These are phyloP conservation scores for Rallus crepitans DNA, from an alignment of 2,797 vertebrate genomes.

Conservation along the genomic window DNA sequence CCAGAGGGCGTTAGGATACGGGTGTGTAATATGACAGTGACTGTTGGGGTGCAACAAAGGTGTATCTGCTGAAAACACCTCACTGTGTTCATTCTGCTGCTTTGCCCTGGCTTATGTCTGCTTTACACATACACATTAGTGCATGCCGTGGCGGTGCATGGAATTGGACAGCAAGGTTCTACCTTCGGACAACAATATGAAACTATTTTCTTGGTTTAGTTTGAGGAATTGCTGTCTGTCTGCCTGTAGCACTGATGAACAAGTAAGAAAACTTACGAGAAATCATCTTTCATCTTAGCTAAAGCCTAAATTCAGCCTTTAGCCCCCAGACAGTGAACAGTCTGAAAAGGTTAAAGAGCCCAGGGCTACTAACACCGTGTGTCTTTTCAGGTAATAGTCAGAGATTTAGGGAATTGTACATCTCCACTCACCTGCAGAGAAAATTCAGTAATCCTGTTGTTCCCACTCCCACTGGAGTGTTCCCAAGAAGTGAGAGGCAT, in stretches of 20 bases:
- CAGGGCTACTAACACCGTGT: background rate
- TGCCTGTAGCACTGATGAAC: background rate
- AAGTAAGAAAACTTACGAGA: background rate
- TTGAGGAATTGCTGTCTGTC: background rate
- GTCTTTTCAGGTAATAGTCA: background rate
- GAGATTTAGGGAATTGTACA: background rate
- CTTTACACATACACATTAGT: background rate
- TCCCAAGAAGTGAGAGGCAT: background rate
- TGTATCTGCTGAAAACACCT: background rate
- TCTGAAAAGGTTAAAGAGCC: background rate
- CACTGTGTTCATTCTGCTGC: background rate
- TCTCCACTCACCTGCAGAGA: background rate
- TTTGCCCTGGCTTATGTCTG: background rate
- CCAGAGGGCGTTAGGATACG: background rate
- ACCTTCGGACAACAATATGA: background rate
- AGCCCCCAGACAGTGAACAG: background rate
- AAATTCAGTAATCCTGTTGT: background rate
- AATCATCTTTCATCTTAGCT: background rate
- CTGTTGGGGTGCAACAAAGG: background rate
- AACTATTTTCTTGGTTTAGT: background rate
- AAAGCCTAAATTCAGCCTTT: background rate
- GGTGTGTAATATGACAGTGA: background rate
- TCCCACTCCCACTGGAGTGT: background rate
- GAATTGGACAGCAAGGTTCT: background rate
- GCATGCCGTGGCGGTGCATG: background rate